Base-by-base conservation (phyloP, 2,113 vertebrate genomes). In the Geococcyx californianus region DNA sequence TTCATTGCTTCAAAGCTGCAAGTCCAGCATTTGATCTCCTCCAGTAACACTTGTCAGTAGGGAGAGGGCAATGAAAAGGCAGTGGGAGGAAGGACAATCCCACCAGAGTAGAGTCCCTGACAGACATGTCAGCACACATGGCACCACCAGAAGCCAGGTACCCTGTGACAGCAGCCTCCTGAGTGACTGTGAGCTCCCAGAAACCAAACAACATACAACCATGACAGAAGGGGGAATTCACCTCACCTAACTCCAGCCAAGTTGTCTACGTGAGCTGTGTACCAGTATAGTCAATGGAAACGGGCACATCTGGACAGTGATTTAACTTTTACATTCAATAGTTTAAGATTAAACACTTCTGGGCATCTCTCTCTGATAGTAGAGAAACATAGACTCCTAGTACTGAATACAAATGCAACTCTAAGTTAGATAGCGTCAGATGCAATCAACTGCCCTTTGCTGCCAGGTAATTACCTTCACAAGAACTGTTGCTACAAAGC, bases 181-280 rank as follows among this genome's bases (percentile, higher is more conserved):
- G 31, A 77, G 29, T 1, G 34, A 49, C 58, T 81, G 15, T 24
- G 34, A 79, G 29, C 49, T 72, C 47, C 51, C 47, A 83, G 31
- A 52, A 81, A 25, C 51, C 0, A 0, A 11, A 16, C 75, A n/a
- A 28, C 0, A 2, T 29, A 45, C 20, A 66, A 60, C 29, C 0
- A 0, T 8, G 68, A 83, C 2, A 2, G 80, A 83, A 72, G 20
- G 13, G 52, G 23, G 28, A 68, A 38, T 68, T 84, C 16, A 34
- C 63, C 55, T 54, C 45, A 44, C 55, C 36, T 31, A 45, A 58
- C 63, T 81, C 59, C 70, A 90, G 42, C 5, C 47, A 82, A 62
- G 16, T 74, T 64, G 44, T 38, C 67, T 80, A 21, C 42, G 34
- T 3, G 6, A 89, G 49, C 54, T 93, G 42, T 45, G 33, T 34